phyloP scores from a whole-genome alignment of 2,888 invertebrate genomes.

The Platycnemis pennipes region DNA sequence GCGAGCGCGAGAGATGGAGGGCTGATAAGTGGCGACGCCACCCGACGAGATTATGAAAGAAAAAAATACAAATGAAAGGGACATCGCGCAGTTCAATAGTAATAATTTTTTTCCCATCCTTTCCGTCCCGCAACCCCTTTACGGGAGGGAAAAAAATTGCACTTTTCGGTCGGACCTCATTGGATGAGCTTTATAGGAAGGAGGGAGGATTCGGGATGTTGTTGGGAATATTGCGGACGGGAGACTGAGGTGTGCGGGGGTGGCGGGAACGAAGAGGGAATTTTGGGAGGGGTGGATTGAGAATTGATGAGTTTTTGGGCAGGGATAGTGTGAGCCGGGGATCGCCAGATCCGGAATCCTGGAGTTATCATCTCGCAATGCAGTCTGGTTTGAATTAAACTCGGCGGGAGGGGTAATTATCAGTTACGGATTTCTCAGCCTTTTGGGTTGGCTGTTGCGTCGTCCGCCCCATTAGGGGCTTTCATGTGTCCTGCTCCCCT shows the following conservation, averaged over 20 bases:
- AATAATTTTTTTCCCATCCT: slow-evolving; percentile 1
- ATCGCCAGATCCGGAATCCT: slow-evolving; percentile 46
- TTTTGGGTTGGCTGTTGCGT: slow-evolving; percentile 44
- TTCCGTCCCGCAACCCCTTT: background rate
- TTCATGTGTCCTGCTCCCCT: background rate
- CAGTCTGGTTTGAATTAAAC: slow-evolving; percentile 64
- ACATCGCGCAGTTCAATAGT: slow-evolving; percentile 34
- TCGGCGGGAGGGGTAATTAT: slow-evolving; percentile 59
- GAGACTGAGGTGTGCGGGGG: background rate
- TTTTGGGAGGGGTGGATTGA: background rate
- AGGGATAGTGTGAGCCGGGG: background rate
- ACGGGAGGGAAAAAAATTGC: background rate
- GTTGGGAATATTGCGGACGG: background rate
- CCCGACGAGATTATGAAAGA: slow-evolving; percentile 61
- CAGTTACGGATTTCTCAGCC: slow-evolving; percentile 57
- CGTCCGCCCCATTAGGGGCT: slow-evolving; percentile 15
- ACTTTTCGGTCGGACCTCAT: background rate
- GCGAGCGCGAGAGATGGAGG: slow-evolving; percentile 44
- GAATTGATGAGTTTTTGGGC: slow-evolving; percentile 49
- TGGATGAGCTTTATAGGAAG: slow-evolving; percentile 37
- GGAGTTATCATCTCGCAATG: slow-evolving; percentile 61
- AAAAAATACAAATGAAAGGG: slow-evolving; percentile 62
- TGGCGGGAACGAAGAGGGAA: background rate
- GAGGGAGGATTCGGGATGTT: background rate
- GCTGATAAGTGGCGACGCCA: slow-evolving; percentile 57